Evolutionary conservation across 1,140 invertebrate species (phyloP), one percentile per base, ranked within the genome.

Genomic region (Stenopsyche tienmushanensis): DNA sequence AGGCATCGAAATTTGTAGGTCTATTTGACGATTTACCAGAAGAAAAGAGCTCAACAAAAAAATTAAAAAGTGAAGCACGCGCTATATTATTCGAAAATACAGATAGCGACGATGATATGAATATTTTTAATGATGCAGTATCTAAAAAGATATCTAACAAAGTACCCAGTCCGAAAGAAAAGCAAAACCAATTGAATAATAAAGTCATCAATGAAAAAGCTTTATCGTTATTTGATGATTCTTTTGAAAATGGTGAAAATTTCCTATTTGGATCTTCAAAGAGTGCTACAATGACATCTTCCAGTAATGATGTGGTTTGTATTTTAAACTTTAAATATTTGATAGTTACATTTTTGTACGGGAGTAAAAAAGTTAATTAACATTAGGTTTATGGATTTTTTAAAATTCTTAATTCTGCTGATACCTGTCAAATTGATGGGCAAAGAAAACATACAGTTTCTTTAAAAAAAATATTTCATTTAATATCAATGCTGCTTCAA

Each of bases 11-110:
- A 34, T 55, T 54, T 17, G 66, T 60, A 20, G 72, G 72, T 7
- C 66, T 78, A 8, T 77, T 78, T 69, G 74, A 77, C 60, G 73
- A 66, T 44, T 18, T 62, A 20, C 65, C 69, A 5, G 55, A 60
- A 15, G 62, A 68, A 24, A 47, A 53, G 10, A 50, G 62, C n/a
- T 8, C 15, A n/a, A 23, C 20, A 59, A 1, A 13, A 47, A 44
- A 15, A 42, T n/a, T 24, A 45, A 42, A 45, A 69, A 59, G 34
- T n/a, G n/a, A n/a, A n/a, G n/a, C n/a, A 34, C 45, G 18, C 29
- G 13, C 44, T 45, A 55, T 55, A n/a, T 20, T 67, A 3, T 70
- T 70, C 20, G 65, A 70, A 15, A 64, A 79, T 63, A 57, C 29
- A 47, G 66, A 75, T 26, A 71, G 74, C 49, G 73, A 75, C n/a